phyloP scores from a whole-genome alignment of 2,888 invertebrate species.

The Sialis fuliginosa region DNA sequence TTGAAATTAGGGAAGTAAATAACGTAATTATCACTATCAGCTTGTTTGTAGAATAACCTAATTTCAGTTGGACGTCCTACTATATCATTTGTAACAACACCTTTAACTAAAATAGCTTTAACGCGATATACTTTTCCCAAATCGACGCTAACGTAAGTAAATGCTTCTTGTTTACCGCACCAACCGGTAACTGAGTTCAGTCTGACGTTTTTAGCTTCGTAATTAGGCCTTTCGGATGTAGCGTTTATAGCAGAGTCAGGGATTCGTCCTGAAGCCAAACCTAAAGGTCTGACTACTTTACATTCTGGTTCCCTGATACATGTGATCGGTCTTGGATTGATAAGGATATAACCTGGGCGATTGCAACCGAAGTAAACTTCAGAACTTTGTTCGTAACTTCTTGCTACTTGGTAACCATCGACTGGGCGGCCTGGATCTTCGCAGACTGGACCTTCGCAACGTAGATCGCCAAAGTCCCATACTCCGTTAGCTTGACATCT shows the following conservation, averaged over 20 bases:
- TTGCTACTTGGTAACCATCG: constrained; percentile 73
- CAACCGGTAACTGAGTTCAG: constrained; percentile 87
- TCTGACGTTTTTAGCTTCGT: constrained; percentile 76
- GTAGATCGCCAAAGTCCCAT: constrained; percentile 93
- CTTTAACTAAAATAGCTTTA: constrained; percentile 83
- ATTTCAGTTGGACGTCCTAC: constrained; percentile 93
- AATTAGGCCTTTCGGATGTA: constrained; percentile 82
- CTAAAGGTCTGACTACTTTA: constrained; percentile 78
- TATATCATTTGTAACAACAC: constrained; percentile 86
- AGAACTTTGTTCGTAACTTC: constrained; percentile 75
- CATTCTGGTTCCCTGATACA: constrained; percentile 89
- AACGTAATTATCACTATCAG: constrained; percentile 85
- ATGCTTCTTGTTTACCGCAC: constrained; percentile 94
- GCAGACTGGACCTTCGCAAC: constrained; percentile 94
- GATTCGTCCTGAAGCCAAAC: constrained; percentile 78
- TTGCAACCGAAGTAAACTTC: constrained; percentile 82
- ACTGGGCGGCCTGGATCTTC: constrained; percentile 89
- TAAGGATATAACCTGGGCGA: constrained; percentile 81
- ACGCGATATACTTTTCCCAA: constrained; percentile 83
- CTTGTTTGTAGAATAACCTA: constrained; percentile 90
- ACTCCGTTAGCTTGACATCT: constrained; percentile 80
- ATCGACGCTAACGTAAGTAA: constrained; percentile 91
- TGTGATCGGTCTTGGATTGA: constrained; percentile 76
- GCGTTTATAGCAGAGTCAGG: constrained; percentile 92
- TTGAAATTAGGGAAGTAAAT: constrained; percentile 96